A percentile compares a stretch with the other conserved stretches of the same genome.
These are phyloP conservation scores for Anastrepha ludens DNA, from an alignment of 1,140 invertebrate species.

Conservation along the genomic window DNA sequence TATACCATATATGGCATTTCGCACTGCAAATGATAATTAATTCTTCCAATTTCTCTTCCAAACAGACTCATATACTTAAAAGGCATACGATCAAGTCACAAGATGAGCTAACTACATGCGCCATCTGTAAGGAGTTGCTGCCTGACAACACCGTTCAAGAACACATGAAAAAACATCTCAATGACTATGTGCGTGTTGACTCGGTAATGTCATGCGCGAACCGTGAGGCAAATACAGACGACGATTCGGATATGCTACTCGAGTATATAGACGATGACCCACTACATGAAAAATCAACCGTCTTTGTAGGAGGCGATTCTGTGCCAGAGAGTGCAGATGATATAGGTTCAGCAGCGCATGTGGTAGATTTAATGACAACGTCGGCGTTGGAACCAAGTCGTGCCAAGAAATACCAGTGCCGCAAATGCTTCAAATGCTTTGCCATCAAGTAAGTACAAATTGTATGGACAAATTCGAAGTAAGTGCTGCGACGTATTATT, in stretches of 20 bases:
- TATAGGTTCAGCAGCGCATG: slow-evolving; percentile 8
- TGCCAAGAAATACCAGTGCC: slow-evolving; percentile 59
- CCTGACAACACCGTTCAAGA: slow-evolving; percentile 55
- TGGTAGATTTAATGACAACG: slow-evolving; percentile 45
- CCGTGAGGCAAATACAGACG: background rate
- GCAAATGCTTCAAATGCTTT: slow-evolving; percentile 59
- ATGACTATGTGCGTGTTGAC: slow-evolving; percentile 25
- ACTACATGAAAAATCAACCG: background rate
- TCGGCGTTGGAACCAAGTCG: slow-evolving; percentile 42
- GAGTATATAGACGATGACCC: slow-evolving; percentile 16
- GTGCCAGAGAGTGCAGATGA: background rate
- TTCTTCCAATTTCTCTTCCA: background rate
- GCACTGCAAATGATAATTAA: background rate
- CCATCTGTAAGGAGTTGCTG: slow-evolving; percentile 70
- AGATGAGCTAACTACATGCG: slow-evolving; percentile 64
- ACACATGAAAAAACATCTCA: slow-evolving; percentile 59
- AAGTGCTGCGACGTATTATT: background rate
- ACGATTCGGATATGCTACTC: background rate
- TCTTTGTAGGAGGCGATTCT: background rate
- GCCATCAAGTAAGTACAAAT: slow-evolving; percentile 57
- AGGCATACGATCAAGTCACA: slow-evolving; percentile 61
- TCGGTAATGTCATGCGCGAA: slow-evolving; percentile 34
- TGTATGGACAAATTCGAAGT: background rate
- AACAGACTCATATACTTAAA: slow-evolving; percentile 70
- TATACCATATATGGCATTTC: slow-evolving; percentile 55